Conservation (phyloP, 2,888 invertebrate genomes). For the Sphinx pinastri region DNA sequence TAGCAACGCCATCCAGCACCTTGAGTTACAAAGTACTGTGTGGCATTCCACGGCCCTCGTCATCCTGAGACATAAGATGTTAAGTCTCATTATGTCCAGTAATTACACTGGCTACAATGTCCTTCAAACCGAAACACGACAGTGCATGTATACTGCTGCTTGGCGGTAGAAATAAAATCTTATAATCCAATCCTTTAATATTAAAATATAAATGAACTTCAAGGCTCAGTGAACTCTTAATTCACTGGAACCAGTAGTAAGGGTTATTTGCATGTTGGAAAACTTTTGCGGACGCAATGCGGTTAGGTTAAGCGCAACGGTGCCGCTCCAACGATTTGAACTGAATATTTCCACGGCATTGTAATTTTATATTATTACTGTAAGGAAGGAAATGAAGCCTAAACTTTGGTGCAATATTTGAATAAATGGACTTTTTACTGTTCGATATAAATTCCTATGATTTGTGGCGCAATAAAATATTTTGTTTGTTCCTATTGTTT, state of each 20-base stretch:
- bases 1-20: no score
- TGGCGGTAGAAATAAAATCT: no score
- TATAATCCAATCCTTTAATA: background rate
- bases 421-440: background rate
- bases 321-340: conserved; percentile 15
- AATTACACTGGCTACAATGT: no score
- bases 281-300: conserved; percentile 24
- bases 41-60: no score
- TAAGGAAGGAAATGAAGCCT: background rate
- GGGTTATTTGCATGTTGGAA: conserved; percentile 17
- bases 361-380: conserved; percentile 12
- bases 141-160: no score
- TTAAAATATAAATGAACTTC: background rate
- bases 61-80: no score
- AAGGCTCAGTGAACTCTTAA: background rate
- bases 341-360: conserved; percentile 25
- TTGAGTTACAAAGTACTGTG: no score
- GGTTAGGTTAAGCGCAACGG: conserved; percentile 26
- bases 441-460: background rate
- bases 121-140: no score
- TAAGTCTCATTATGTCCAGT: no score
- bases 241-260: background rate
- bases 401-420: background rate
- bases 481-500: no score
- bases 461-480: background rate